Base-by-base conservation (phyloP, 2,113 vertebrate species). In the Brachyistius frenatus region DNA sequence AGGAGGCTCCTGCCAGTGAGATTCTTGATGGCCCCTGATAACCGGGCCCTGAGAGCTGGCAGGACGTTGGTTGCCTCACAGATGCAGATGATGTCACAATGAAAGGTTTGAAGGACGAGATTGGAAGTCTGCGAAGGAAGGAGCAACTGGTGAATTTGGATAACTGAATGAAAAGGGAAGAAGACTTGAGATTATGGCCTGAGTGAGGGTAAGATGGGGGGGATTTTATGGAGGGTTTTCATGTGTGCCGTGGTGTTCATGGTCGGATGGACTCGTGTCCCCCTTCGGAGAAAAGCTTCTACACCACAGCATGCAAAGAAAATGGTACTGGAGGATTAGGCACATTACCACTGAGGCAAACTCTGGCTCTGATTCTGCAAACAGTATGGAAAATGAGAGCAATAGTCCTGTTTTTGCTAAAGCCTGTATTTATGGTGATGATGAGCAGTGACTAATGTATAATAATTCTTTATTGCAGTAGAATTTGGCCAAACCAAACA, bases 381-480 rank as follows among this genome's bases (percentile, higher is more conserved):
- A 76, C 55, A 0, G 1, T 35, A 54, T 32, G 84, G 88, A 90
- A 92, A 90, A 84, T 52, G 5, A 76, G 82, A 39, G 33, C 46
- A 54, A 4, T 2, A 30, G 49, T 78, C 16, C 50, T 44, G 15
- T 41, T 68, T 79, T 56, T 64, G 44, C 67, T 53, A 36, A 16
- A 73, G 6, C n/a, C 78, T 75, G 44, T 66, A 80, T 66, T 90
- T 81, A 63, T 33, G 14, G 52, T 64, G 55, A 82, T 65, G 67
- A 72, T 66, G 50, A 66, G 65, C 65, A 3, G 23, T 66, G 35
- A 73, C 63, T 52, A 77, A 76, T 62, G 65, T 66, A 57, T 63
- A 47, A 60, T 78, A 55, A 54, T 47, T 52, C 6, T 15, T 66
- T 39, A 68, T 60, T 70, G 66, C 57, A 63, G 44, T n/a, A 53